Conservation (phyloP, 64 coral and sea anemone genomes). For the Trachythela sp. region DNA sequence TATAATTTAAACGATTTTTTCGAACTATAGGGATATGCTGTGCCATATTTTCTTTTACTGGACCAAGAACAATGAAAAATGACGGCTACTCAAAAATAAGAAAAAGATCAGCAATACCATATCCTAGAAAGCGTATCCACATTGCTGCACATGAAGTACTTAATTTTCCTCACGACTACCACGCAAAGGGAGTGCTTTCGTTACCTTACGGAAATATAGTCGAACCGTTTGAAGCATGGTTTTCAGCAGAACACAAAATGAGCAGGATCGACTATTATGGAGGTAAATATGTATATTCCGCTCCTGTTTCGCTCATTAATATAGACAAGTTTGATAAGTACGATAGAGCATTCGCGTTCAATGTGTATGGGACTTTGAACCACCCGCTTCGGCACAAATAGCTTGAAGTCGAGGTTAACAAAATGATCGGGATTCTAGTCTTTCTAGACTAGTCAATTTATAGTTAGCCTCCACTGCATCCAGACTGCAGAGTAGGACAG, state of each 20-base stretch:
- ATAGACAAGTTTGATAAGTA: too few relatives aligned
- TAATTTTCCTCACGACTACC: conserved; percentile 77
- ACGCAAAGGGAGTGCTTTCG: conserved; percentile 78
- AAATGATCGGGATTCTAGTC: too few relatives aligned
- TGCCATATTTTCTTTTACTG: not conserved
- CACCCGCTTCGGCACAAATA: too few relatives aligned
- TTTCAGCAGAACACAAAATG: conserved; percentile 75
- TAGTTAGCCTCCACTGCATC: too few relatives aligned
- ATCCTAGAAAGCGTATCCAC: not conserved
- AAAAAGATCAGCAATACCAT: not conserved
- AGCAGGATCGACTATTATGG: conserved; percentile 98
- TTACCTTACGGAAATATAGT: conserved; percentile 95
- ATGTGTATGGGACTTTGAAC: too few relatives aligned
- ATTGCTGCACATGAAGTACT: conserved; percentile 17
- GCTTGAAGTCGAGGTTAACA: too few relatives aligned
- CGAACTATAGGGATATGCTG: not conserved
- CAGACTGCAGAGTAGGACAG: too few relatives aligned
- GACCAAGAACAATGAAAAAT: not conserved
- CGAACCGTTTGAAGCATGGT: conserved; percentile 98
- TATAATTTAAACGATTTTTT: not conserved
- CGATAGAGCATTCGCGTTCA: too few relatives aligned
- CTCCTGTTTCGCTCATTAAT: too few relatives aligned
- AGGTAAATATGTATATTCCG: conserved; percentile 24
- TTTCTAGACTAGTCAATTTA: too few relatives aligned
- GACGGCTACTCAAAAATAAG: not conserved